Conservation (phyloP, 2,888 invertebrate species). For the Mesorhabditis belari region DNA sequence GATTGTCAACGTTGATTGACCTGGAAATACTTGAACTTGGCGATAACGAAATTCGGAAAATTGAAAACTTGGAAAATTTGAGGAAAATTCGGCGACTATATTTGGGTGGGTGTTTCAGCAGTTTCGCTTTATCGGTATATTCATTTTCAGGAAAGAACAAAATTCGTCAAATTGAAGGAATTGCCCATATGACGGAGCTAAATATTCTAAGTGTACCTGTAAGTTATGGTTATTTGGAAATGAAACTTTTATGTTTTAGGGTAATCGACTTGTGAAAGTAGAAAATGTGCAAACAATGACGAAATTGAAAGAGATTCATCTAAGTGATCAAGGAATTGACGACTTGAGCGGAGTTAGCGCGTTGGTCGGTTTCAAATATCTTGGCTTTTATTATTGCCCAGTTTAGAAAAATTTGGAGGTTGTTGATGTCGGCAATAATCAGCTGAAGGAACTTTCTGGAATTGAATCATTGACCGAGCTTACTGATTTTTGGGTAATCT, state of each 20-base stretch:
- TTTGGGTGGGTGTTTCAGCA: conserved; percentile 60
- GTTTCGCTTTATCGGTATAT: too few relatives aligned
- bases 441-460: conserved; percentile 72
- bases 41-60: conserved; percentile 72
- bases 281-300: conserved; percentile 73
- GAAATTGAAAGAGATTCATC: conserved; percentile 77
- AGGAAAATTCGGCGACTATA: conserved; percentile 74
- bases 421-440: conserved; percentile 82
- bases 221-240: conserved; percentile 69
- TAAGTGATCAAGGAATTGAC: conserved; percentile 85
- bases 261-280: conserved; percentile 78
- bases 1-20: conserved; percentile 63
- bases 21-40: conserved; percentile 83
- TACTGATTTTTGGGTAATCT: conserved; percentile 86
- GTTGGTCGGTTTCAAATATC: conserved; percentile 58
- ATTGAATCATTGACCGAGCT: conserved; percentile 70
- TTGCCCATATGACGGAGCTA: conserved; percentile 68
- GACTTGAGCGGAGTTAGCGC: conserved; percentile 69
- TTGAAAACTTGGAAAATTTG: conserved; percentile 76
- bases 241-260: conserved; percentile 56
- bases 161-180: conserved; percentile 77
- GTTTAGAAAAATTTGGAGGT: conserved; percentile 64
- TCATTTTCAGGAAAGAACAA: conserved; percentile 76
- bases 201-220: conserved; percentile 82
- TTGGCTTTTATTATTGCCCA: neutral